Conservation (phyloP, 1,140 invertebrate genomes). For the Contarinia nasturtii region DNA sequence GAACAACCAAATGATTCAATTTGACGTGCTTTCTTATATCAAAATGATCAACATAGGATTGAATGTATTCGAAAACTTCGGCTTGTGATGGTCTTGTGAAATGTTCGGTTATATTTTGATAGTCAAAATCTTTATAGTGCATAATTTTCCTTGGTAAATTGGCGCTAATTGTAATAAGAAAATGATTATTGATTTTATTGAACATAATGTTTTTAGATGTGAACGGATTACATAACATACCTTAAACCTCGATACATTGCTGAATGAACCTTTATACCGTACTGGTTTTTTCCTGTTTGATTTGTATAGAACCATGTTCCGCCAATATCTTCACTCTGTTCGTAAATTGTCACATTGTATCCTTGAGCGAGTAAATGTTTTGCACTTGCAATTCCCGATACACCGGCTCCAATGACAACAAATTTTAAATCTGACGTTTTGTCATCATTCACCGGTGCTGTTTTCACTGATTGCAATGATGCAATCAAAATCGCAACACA, state of each 20-base stretch:
- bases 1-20: neutral
- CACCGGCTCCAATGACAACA: slow-evolving; percentile 47
- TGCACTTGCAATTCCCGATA: slow-evolving; percentile 25
- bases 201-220: neutral
- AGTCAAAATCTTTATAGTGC: neutral
- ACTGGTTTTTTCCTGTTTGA: neutral
- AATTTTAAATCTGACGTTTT: neutral
- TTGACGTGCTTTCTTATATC: neutral
- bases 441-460: neutral
- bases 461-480: too few relatives aligned
- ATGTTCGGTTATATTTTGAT: neutral
- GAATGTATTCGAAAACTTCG: neutral
- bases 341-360: neutral
- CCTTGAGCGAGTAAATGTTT: neutral
- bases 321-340: slow-evolving; percentile 2
- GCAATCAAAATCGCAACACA: too few relatives aligned
- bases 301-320: neutral
- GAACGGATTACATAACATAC: neutral
- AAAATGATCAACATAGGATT: neutral
- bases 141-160: neutral
- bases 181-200: neutral
- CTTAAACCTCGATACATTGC: neutral
- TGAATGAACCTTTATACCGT: neutral
- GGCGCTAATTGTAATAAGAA: neutral
- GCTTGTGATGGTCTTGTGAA: neutral